A percentile compares a stretch with the other conserved stretches of the same genome.
These are phyloP conservation scores for Drymonia ruficornis DNA, from an alignment of 2,888 invertebrate genomes.

Conservation along the genomic window DNA sequence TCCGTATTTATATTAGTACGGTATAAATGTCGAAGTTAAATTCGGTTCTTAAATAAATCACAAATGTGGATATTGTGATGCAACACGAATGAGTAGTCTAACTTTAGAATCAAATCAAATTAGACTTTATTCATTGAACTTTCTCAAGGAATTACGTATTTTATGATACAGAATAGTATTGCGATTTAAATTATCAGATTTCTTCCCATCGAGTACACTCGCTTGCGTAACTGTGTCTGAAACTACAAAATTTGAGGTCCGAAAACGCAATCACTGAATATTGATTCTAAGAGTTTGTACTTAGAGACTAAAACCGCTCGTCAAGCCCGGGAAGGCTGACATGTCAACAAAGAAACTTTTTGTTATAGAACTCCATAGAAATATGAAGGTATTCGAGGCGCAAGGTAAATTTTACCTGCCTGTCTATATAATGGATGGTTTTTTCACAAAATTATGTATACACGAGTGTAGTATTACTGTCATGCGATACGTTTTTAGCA, in stretches of 20 bases:
- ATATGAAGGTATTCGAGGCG: slow-evolving; percentile 51
- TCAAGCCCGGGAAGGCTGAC: slow-evolving; percentile 18
- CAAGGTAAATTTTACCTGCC: slow-evolving; percentile 72
- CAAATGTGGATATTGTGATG: slow-evolving; percentile 1
- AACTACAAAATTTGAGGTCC: slow-evolving; percentile 24
- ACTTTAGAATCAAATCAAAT: not conserved
- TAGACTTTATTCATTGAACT: not conserved
- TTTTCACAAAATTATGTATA: slow-evolving; percentile 42
- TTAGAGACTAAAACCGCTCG: slow-evolving; percentile 20
- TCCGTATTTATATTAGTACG: slow-evolving; percentile 43
- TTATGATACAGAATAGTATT: slow-evolving; percentile 12
- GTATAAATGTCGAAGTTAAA: slow-evolving; percentile 40
- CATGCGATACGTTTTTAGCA: slow-evolving; percentile 54
- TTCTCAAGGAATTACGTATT: not conserved
- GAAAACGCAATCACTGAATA: slow-evolving; percentile 4
- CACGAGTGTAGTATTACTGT: slow-evolving; percentile 54
- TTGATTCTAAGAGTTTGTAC: not conserved
- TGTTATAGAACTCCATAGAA: slow-evolving; percentile 48
- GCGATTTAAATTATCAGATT: slow-evolving; percentile 12
- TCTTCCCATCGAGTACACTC: slow-evolving; percentile 23
- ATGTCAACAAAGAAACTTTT: slow-evolving; percentile 50
- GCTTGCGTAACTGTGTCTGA: slow-evolving; percentile 25
- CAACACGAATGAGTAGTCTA: slow-evolving; percentile 2
- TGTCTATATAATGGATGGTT: slow-evolving; percentile 62
- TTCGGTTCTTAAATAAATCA: slow-evolving; percentile 34